phyloP scores from a whole-genome alignment of 2,113 vertebrate genomes.

The Neodon shergylaensis region DNA sequence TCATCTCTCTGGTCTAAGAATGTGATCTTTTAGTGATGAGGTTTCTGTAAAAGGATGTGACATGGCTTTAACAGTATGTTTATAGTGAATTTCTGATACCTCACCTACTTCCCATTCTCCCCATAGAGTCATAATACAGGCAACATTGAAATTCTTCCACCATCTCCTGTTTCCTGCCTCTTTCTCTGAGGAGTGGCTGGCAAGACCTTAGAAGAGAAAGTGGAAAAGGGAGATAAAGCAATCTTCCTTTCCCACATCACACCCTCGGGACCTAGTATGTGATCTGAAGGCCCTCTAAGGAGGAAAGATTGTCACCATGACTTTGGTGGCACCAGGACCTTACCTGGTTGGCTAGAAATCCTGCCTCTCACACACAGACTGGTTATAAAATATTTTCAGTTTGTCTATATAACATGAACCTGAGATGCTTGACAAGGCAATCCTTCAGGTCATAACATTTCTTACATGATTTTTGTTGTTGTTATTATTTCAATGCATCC shows the following conservation, averaged over 20 bases:
- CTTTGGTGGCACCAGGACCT: background rate
- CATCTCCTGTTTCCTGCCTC: background rate
- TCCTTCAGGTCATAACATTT: conserved; percentile 51
- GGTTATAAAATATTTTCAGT: conserved; percentile 17
- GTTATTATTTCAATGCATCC: background rate
- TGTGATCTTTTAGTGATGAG: background rate
- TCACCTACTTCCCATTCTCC: conserved; percentile 34
- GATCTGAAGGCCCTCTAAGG: background rate
- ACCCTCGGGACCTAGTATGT: background rate
- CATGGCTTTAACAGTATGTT: background rate
- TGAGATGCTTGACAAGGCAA: conserved; percentile 19
- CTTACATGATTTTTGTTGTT: background rate
- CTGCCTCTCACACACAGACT: background rate
- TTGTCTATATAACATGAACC: background rate
- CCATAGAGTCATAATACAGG: background rate
- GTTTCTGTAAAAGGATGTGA: background rate
- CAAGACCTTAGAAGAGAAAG: background rate
- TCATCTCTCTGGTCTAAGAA: background rate
- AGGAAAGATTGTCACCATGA: conserved; percentile 1
- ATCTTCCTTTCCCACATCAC: background rate
- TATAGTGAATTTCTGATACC: background rate
- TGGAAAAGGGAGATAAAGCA: conserved; percentile 2
- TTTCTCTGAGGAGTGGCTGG: background rate
- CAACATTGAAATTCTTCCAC: conserved; percentile 22
- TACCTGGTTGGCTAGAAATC: conserved; percentile 1